These are phyloP conservation scores for Mastigias papua DNA, from an alignment of 30 jellyfish, hydroid and myxozoan genomes.

Conservation along the genomic window DNA sequence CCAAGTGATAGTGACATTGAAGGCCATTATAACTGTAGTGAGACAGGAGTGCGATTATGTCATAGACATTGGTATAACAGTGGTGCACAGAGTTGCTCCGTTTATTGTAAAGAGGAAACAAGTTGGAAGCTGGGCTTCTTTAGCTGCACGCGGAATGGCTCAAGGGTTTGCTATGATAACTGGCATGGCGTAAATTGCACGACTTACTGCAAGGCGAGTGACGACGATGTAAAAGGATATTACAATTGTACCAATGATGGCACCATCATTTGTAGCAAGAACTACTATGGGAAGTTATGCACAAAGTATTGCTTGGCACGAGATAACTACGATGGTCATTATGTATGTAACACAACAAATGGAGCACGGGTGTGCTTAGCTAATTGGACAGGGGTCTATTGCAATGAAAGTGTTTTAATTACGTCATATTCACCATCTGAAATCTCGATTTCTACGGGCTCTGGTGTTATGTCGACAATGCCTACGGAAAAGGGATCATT, in stretches of 20 bases:
- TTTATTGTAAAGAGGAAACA: constrained; percentile 16
- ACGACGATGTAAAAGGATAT: constrained; percentile 8
- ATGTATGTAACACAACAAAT: constrained; percentile 15
- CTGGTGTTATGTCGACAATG: background rate
- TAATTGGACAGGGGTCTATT: constrained; percentile 41
- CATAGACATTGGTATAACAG: constrained; percentile 34
- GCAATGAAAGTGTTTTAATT: constrained; percentile 25
- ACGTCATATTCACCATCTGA: background rate
- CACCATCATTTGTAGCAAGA: constrained; percentile 2
- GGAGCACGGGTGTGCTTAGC: constrained; percentile 38
- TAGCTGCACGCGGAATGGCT: constrained; percentile 41
- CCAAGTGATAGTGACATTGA: constrained; percentile 25
- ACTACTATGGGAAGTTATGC: constrained; percentile 55
- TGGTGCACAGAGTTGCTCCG: constrained; percentile 5
- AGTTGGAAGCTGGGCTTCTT: constrained; percentile 20
- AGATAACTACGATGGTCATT: constrained; percentile 51
- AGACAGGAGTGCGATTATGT: constrained; percentile 31
- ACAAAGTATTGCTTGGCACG: constrained; percentile 29
- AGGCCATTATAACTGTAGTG: constrained; percentile 53
- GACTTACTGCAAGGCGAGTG: constrained; percentile 28
- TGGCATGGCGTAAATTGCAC: constrained; percentile 60
- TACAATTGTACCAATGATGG: constrained; percentile 27
- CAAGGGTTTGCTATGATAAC: constrained; percentile 32
- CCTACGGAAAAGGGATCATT: background rate
- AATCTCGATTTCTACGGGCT: background rate